Base-by-base conservation (phyloP, 1,140 invertebrate genomes). In the Heliconius nattereri region DNA sequence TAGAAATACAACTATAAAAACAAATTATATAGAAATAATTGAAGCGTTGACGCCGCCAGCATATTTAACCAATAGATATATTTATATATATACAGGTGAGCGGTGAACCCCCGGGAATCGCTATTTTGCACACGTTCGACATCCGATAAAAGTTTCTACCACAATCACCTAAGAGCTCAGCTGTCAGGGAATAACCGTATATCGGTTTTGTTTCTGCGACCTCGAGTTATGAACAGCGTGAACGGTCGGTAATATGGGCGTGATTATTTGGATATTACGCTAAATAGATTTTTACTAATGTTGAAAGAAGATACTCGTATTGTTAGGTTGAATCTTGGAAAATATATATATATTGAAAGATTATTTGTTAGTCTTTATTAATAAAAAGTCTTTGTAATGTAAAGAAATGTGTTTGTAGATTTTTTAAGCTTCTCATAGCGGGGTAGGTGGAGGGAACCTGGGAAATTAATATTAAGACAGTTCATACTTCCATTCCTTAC, bases 141-240 rank as follows among this genome's bases (percentile, higher is more conserved):
- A 94, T 93, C 90, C 91, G 93, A 94, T 94, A 94, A 94, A 94
- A 94, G 92, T 94, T 94, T 94, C 92, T 89, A 86, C 91, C 91
- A 94, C 94, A 94, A 94, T 94, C 92, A 94, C 94, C 94, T 94
- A 94, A 94, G 92, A 94, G 93, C 92, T 94, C 94, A 94, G 92
- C 92, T 94, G 94, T 94, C 92, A 93, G 91, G 91, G 89, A 91
- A 94, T 93, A 93, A 92, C 88, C 90, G 88, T 93, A 93, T 92
- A 94, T 93, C 91, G 93, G 92, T 93, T 93, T 94, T 94, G 93
- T 94, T 93, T 91, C 90, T 87, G 83, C 81, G 90, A 91, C 91
- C 89, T 89, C 82, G 70, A 77, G 84, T 66, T 66, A 66, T 66
- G 60, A 66, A 26, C 23, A 66, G 16, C 60, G 23, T 26, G 60